A percentile compares a stretch with the other conserved stretches of the same genome.
These are phyloP conservation scores for Columba livia DNA, from an alignment of 2,113 vertebrate species.

Conservation along the genomic window DNA sequence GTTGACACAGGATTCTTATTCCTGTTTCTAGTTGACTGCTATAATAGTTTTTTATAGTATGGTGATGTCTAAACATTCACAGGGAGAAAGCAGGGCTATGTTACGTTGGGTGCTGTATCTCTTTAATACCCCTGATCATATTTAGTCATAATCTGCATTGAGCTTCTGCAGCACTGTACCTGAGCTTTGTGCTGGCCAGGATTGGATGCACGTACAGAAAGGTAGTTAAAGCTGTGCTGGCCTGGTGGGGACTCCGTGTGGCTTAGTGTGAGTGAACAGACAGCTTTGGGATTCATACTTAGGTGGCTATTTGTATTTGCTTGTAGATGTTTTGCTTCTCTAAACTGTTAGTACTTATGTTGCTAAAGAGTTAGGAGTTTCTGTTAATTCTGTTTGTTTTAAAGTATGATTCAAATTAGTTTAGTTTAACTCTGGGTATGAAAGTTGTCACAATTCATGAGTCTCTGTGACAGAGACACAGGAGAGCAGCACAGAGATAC, in stretches of 20 bases:
- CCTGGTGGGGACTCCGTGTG: neutral
- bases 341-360: neutral
- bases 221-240: neutral
- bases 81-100: neutral
- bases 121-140: neutral
- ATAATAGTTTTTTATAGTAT: neutral
- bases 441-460: slow-evolving; percentile 48
- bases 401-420: neutral
- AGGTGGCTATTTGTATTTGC: neutral
- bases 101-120: neutral
- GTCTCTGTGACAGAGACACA: neutral
- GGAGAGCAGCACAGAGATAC: slow-evolving; percentile 10
- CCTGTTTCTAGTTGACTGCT: neutral
- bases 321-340: neutral
- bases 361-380: neutral
- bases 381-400: slow-evolving; percentile 22
- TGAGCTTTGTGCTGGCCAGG: neutral
- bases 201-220: neutral
- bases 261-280: neutral
- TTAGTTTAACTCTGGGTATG: slow-evolving; percentile 36
- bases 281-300: neutral
- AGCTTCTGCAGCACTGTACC: neutral
- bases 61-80: accelerated
- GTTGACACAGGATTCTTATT: neutral
- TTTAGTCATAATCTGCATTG: neutral